phyloP scores from a whole-genome alignment of 2,888 invertebrate species.

The Sarcophaga carnaria region DNA sequence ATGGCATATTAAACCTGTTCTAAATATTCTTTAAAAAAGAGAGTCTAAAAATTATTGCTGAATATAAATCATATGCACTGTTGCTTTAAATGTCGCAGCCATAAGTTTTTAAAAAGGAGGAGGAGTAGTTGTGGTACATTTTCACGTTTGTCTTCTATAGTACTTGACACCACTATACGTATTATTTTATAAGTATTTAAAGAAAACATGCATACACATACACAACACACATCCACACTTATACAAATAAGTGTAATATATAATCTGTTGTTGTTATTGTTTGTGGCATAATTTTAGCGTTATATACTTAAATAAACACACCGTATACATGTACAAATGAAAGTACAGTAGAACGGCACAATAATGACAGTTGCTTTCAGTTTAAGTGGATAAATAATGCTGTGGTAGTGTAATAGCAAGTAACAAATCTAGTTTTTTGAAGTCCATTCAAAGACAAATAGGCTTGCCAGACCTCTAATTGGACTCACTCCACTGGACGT shows the following conservation, averaged over 20 bases:
- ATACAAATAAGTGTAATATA: neutral
- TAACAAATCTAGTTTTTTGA: too few species aligned
- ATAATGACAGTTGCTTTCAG: neutral
- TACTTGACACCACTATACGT: slow-evolving; percentile 43
- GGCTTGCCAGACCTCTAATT: too few species aligned
- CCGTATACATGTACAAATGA: neutral
- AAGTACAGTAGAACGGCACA: neutral
- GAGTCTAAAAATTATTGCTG: neutral
- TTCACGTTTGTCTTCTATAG: slow-evolving; percentile 16
- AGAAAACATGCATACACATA: neutral
- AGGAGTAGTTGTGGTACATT: slow-evolving; percentile 3
- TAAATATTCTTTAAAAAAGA: slow-evolving; percentile 5
- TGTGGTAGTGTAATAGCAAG: too few species aligned
- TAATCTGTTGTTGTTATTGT: slow-evolving; percentile 11
- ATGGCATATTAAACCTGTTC: slow-evolving; percentile 35
- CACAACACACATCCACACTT: neutral
- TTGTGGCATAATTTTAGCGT: slow-evolving; percentile 55
- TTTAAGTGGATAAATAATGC: too few species aligned
- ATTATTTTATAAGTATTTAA: slow-evolving; percentile 33
- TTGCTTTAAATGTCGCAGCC: slow-evolving; percentile 21
- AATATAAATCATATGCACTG: slow-evolving; percentile 42
- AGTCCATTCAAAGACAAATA: too few species aligned
- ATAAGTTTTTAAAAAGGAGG: slow-evolving; percentile 1
- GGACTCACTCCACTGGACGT: too few species aligned
- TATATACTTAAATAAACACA: neutral